These are phyloP conservation scores for Lasioglossum calceatum DNA, from an alignment of 2,888 invertebrate species.

Conservation along the genomic window DNA sequence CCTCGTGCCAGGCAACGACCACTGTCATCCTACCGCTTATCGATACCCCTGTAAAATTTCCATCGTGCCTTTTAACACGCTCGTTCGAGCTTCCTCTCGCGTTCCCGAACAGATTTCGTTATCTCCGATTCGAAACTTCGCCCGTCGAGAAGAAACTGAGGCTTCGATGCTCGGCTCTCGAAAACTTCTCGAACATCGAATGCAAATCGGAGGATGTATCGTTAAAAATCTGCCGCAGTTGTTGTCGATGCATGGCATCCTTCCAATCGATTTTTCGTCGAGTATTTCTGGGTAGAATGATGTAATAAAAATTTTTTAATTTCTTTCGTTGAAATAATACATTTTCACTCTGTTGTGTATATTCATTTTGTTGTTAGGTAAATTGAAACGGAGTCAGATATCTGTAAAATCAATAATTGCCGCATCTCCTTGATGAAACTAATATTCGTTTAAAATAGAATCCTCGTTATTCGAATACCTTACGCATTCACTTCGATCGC, in stretches of 20 bases:
- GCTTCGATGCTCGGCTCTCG: background rate
- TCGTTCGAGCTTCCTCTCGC: background rate
- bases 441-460: background rate
- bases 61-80: constrained; percentile 21
- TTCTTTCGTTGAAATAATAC: too few relatives aligned
- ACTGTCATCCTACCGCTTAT: constrained; percentile 3
- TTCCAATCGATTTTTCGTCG: background rate
- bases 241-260: background rate
- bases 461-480: background rate
- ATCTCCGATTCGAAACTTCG: background rate
- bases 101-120: background rate
- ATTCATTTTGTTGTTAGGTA: too few relatives aligned
- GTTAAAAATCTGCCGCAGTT: background rate
- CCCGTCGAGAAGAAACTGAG: background rate
- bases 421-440: background rate
- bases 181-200: background rate
- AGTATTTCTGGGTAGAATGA: background rate
- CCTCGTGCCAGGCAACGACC: background rate
- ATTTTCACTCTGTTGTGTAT: too few relatives aligned
- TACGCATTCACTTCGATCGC: too few relatives aligned
- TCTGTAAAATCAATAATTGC: too few relatives aligned
- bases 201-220: background rate
- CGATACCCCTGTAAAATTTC: constrained; percentile 33
- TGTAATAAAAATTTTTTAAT: too few relatives aligned
- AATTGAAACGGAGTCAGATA: too few relatives aligned